These are phyloP conservation scores for Drosophila birchii DNA, from an alignment of 2,888 invertebrate species.

Conservation along the genomic window DNA sequence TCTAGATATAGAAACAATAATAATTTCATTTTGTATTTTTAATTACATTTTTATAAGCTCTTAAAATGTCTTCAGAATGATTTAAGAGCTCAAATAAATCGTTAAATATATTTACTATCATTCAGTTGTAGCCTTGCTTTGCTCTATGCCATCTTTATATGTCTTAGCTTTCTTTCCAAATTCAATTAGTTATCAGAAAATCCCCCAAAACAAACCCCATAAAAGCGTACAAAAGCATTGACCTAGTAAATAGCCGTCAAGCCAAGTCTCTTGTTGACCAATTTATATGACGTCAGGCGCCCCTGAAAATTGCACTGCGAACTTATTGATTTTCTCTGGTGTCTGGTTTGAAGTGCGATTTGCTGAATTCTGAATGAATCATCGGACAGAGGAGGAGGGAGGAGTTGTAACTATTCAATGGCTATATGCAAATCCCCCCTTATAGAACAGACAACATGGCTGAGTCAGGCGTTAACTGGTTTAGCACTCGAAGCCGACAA, in stretches of 20 bases:
- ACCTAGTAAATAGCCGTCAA: constrained; percentile 51
- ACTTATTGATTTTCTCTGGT: constrained; percentile 65
- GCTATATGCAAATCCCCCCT: constrained; percentile 55
- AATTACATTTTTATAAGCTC: not conserved
- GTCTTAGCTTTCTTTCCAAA: constrained; percentile 25
- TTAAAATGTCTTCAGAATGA: not conserved
- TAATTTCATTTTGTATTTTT: not conserved
- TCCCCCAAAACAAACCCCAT: constrained; percentile 25
- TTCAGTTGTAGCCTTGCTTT: not conserved
- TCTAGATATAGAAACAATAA: not conserved
- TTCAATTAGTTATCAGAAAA: constrained; percentile 58
- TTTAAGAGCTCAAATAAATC: not conserved
- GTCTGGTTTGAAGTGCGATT: constrained; percentile 30
- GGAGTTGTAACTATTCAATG: constrained; percentile 35
- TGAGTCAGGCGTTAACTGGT: constrained; percentile 57
- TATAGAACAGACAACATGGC: constrained; percentile 32
- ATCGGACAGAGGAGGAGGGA: constrained; percentile 24
- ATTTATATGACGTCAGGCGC: constrained; percentile 64
- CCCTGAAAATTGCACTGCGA: constrained; percentile 62
- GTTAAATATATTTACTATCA: not conserved
- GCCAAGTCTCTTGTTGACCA: constrained; percentile 52
- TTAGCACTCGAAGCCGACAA: constrained; percentile 23
- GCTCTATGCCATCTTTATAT: not conserved
- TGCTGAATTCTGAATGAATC: constrained; percentile 50
- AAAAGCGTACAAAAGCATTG: constrained; percentile 65